A percentile compares a stretch with the other conserved stretches of the same genome.
phyloP scores from a whole-genome alignment of 2,888 invertebrate species.

The Polydrusus cervinus region DNA sequence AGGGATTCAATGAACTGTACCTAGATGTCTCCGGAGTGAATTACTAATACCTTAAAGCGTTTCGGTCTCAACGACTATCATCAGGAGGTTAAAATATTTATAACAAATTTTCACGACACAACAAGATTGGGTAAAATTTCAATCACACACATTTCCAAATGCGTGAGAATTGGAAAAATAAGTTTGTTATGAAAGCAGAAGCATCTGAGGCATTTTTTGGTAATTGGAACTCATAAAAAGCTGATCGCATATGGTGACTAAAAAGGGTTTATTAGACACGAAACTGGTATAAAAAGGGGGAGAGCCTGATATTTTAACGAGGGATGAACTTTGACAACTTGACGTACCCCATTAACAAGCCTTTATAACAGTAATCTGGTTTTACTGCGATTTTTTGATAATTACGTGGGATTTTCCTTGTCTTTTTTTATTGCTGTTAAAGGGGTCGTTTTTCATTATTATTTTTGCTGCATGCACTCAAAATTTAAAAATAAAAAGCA shows the following conservation, averaged over 20 bases:
- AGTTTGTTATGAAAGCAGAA: no score
- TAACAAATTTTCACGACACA: no score
- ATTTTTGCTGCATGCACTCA: conserved; percentile 33
- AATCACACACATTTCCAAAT: no score
- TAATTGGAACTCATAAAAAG: conserved; percentile 58
- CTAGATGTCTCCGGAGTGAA: no score
- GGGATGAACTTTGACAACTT: conserved; percentile 57
- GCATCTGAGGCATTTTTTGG: conserved; percentile 50
- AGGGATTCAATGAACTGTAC: no score
- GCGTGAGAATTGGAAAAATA: no score
- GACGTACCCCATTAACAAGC: conserved; percentile 37
- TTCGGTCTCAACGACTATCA: no score
- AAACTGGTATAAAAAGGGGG: conserved; percentile 59
- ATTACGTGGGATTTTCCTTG: conserved; percentile 26
- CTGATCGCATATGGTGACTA: conserved; percentile 63
- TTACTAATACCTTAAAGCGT: no score
- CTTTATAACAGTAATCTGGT: conserved; percentile 39
- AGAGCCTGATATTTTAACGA: conserved; percentile 65
- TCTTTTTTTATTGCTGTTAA: background rate
- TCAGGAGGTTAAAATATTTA: no score
- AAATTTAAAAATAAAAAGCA: conserved; percentile 42
- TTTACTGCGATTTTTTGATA: conserved; percentile 39
- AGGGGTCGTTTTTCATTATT: conserved; percentile 25
- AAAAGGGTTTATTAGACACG: conserved; percentile 64
- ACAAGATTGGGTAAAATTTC: no score